Conservation (phyloP, 35 echinoderm and acorn worm species). For the Apostichopus japonicus region DNA sequence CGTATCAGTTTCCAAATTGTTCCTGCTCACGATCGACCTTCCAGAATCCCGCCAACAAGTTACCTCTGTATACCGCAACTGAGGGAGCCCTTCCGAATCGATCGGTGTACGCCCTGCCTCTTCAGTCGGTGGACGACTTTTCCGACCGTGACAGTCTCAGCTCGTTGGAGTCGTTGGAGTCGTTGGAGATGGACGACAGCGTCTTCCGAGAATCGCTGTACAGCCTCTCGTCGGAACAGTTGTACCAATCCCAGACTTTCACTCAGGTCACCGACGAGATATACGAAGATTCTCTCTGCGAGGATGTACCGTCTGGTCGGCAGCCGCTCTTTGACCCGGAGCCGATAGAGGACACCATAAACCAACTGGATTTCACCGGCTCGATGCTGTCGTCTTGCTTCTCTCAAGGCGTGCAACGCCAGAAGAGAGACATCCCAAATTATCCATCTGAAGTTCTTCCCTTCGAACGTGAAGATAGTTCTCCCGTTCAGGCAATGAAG, state of each 20-base stretch:
- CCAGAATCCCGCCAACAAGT: not conserved
- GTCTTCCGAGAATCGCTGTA: slow-evolving; percentile 56
- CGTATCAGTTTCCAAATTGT: not conserved
- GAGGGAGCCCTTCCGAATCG: not conserved
- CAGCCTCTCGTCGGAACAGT: slow-evolving; percentile 47
- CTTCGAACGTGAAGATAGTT: not conserved
- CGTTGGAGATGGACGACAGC: slow-evolving; percentile 55
- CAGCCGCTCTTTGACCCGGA: not conserved
- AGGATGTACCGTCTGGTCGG: not conserved
- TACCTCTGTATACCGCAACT: not conserved
- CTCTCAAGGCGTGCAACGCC: not conserved
- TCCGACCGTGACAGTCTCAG: not conserved
- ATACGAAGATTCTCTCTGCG: slow-evolving; percentile 46
- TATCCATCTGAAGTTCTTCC: not conserved
- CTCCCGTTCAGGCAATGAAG: not conserved
- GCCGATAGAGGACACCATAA: not conserved
- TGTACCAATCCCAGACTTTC: slow-evolving; percentile 40
- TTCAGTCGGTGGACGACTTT: slow-evolving; percentile 37
- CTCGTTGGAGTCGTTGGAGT: slow-evolving; percentile 16
- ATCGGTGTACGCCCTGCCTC: slow-evolving; percentile 38
- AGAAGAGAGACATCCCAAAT: not conserved
- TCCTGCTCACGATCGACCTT: not conserved
- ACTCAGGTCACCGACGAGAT: slow-evolving; percentile 23
- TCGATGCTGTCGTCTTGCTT: slow-evolving; percentile 21
- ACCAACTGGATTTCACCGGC: not conserved